Percentiles rank a stretch among this genome's conserved stretches.
These are phyloP conservation scores for Drosophila yooni DNA, from an alignment of 2,888 invertebrate genomes.

Conservation along the genomic window DNA sequence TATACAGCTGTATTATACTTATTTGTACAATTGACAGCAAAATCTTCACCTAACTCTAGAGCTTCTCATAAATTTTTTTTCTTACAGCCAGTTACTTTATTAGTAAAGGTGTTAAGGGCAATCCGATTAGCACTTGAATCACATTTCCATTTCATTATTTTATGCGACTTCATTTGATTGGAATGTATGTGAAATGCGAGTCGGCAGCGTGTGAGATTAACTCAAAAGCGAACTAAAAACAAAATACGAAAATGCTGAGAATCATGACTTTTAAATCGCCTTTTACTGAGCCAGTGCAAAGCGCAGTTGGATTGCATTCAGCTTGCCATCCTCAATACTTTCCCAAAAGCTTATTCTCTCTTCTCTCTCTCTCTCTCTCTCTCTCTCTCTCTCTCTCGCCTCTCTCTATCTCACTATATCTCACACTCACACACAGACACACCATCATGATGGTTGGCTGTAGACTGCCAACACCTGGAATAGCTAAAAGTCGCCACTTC, in stretches of 20 bases:
- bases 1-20: neutral
- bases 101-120: constrained; percentile 33
- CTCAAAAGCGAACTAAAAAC: constrained; percentile 28
- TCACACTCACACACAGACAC: neutral
- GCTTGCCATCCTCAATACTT: constrained; percentile 23
- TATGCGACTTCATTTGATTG: constrained; percentile 77
- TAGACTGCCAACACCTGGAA: constrained; percentile 60
- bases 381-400: neutral
- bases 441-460: neutral
- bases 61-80: neutral
- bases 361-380: neutral
- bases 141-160: constrained; percentile 56
- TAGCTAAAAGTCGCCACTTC: constrained; percentile 70
- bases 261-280: constrained; percentile 50
- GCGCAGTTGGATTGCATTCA: constrained; percentile 44
- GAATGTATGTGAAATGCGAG: constrained; percentile 44
- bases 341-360: constrained; percentile 1
- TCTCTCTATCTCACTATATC: neutral
- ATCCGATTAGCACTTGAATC: constrained; percentile 45
- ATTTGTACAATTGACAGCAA: neutral
- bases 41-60: neutral
- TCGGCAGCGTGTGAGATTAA: constrained; percentile 31
- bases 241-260: constrained; percentile 24
- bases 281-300: constrained; percentile 35
- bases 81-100: constrained; percentile 17